Base-by-base conservation (phyloP, 2,113 vertebrate genomes). In the Grus americana region DNA sequence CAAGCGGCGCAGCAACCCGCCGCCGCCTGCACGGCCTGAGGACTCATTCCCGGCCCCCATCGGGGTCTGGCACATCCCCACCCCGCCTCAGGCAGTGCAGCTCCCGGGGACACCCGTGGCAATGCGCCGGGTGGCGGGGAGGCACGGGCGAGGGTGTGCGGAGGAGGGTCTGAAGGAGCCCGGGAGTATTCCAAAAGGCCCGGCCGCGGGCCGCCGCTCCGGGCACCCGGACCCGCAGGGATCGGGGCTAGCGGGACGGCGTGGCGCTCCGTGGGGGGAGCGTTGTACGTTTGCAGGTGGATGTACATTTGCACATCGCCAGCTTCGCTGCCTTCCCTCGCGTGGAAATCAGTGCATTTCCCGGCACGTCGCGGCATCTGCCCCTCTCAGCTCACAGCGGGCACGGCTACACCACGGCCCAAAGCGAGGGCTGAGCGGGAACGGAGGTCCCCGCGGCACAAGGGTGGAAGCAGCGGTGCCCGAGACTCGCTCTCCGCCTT, bases 41-140 rank as follows among this genome's bases (percentile, higher is more conserved):
- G 17, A 42, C 2, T 4, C 44, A 2, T 3, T 12, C 17, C 34
- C 11, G 11, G 1, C 14, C 15, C 26, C 5, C 46, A 1, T 1
- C 21, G 26, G 36, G 19, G 14, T 14, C 54, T 10, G 70, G 29
- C 50, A 6, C 27, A 4, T 2, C 10, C 12, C 5, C 49, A 3
- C 2, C 16, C 21, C 20, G 2, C 21, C 40, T 12, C 3, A 9
- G 40, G 62, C 32, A 12, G 30, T 3, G 24, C 21, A 9, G 61
- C 6, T 57, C 18, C 27, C 9, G 15, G 12, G 12, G 4, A 30
- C 4, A 7, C n/a, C 19, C 4, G 21, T 20, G n/a, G 20, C 66
- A 29, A 0, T 2, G 29, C 9, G 7, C 4, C 18, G 34, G 10
- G 12, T 2, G 6, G 4, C 5, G 16, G 17, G 10, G 1, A 20